Evolutionary conservation across 1,140 invertebrate species (phyloP).

Genomic region (Panagrolaimus sp.): DNA sequence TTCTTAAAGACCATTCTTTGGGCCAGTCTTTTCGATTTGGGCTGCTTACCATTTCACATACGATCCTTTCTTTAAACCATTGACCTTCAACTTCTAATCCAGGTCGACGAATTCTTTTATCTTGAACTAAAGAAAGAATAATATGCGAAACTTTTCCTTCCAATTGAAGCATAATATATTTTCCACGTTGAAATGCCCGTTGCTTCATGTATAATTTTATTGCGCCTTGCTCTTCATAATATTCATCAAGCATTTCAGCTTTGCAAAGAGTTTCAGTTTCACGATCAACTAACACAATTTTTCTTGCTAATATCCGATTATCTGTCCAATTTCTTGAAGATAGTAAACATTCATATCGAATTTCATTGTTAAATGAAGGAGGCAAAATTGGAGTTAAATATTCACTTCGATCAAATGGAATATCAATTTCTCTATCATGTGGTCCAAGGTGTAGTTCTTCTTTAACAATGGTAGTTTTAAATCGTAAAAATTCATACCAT

Average conservation of each 20-base stretch:
- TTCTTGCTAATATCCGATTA: slow-evolving; percentile 23
- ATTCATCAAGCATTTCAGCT: slow-evolving; percentile 25
- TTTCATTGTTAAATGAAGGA: slow-evolving; percentile 28
- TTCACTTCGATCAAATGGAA: slow-evolving; percentile 29
- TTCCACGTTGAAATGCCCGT: slow-evolving; percentile 32
- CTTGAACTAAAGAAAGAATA: slow-evolving; percentile 25
- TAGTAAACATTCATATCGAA: slow-evolving; percentile 21
- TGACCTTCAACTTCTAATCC: slow-evolving; percentile 26
- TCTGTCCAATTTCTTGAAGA: slow-evolving; percentile 22
- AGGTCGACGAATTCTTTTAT: slow-evolving; percentile 24
- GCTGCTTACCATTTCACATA: slow-evolving; percentile 11
- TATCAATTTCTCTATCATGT: slow-evolving; percentile 18
- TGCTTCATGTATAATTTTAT: slow-evolving; percentile 27
- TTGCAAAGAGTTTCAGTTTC: slow-evolving; percentile 31
- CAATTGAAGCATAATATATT: slow-evolving; percentile 26
- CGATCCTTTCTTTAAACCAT: slow-evolving; percentile 29
- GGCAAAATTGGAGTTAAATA: slow-evolving; percentile 30
- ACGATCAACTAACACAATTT: slow-evolving; percentile 28
- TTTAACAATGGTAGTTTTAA: slow-evolving; percentile 28
- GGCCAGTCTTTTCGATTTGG: slow-evolving; percentile 20
- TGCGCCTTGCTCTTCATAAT: slow-evolving; percentile 28
- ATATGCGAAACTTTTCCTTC: slow-evolving; percentile 21
- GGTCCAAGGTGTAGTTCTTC: slow-evolving; percentile 24
- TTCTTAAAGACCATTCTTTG: slow-evolving; percentile 22
- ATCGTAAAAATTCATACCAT: slow-evolving; percentile 40